Evolutionary conservation across 2,113 vertebrate species (phyloP).

Genomic region (Colistium nudipinnis): DNA sequence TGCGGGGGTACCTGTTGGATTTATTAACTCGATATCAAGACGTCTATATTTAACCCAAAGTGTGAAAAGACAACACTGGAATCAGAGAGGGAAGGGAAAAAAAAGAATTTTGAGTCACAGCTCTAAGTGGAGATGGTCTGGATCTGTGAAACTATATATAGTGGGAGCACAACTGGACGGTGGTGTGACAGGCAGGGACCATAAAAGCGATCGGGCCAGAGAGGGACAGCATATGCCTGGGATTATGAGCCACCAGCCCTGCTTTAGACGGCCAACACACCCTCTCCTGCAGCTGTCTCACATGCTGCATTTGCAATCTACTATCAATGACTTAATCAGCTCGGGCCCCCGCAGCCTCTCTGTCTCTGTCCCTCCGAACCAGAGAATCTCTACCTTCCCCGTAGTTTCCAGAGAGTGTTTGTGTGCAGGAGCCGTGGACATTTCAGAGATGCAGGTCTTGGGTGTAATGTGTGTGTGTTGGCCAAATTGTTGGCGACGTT

Average conservation of each 20-base stretch:
- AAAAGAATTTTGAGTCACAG: slow-evolving; percentile 68
- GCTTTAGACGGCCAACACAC: slow-evolving; percentile 74
- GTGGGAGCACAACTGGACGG: slow-evolving; percentile 73
- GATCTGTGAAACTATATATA: slow-evolving; percentile 78
- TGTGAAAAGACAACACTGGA: slow-evolving; percentile 38
- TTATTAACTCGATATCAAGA: slow-evolving; percentile 20
- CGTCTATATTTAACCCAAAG: slow-evolving; percentile 51
- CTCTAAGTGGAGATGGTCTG: slow-evolving; percentile 64
- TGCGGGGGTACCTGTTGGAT: slow-evolving; percentile 36
- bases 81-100: slow-evolving; percentile 46
- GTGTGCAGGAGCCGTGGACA: not conserved
- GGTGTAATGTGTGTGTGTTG: slow-evolving; percentile 5
- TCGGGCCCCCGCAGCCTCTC: slow-evolving; percentile 44
- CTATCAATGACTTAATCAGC: slow-evolving; percentile 81
- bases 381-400: slow-evolving; percentile 11
- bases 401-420: not conserved
- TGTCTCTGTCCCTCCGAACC: slow-evolving; percentile 15
- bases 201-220: slow-evolving; percentile 76
- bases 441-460: no score
- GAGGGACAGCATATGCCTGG: slow-evolving; percentile 77
- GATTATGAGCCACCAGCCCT: slow-evolving; percentile 76
- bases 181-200: slow-evolving; percentile 72
- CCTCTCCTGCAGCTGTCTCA: slow-evolving; percentile 79
- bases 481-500: no score
- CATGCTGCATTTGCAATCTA: slow-evolving; percentile 75